A percentile compares a stretch with the other conserved stretches of the same genome.
Conservation (phyloP, 2,113 vertebrate species). For the Misgurnus anguillicaudatus region DNA sequence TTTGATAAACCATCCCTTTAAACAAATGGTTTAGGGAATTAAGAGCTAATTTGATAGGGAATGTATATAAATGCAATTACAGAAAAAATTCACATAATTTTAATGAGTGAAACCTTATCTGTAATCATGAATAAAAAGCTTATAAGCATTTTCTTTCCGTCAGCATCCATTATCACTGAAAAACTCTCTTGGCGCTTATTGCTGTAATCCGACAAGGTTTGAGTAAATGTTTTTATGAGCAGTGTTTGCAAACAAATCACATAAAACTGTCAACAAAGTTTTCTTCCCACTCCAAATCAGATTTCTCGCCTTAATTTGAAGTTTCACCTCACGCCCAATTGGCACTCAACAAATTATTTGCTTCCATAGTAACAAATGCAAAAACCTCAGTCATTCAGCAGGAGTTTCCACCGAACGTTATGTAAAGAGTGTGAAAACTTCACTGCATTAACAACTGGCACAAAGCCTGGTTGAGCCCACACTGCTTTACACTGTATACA, state of each 20-base stretch:
- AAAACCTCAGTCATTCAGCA: conserved; percentile 1
- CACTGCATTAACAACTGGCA: conserved; percentile 22
- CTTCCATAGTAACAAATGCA: conserved; percentile 22
- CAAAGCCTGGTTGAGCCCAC: conserved; percentile 31
- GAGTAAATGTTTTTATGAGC: neutral
- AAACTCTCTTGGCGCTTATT: neutral
- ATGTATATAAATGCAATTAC: neutral
- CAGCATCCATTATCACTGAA: neutral
- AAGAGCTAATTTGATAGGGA: too few species aligned
- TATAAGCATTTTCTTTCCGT: neutral
- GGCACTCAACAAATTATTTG: conserved; percentile 2
- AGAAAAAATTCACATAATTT: neutral
- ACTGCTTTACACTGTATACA: neutral
- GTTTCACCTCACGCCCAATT: conserved; percentile 6
- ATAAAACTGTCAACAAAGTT: neutral
- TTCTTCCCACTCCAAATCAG: neutral
- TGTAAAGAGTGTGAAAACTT: conserved; percentile 24
- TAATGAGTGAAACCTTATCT: neutral
- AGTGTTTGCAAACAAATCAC: neutral
- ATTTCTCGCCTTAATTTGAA: neutral
- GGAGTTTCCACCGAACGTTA: neutral
- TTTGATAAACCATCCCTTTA: too few species aligned
- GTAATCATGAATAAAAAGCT: neutral
- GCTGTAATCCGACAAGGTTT: neutral
- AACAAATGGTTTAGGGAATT: too few species aligned